phyloP scores from a whole-genome alignment of 2,888 invertebrate genomes.

The Chouioia cunea region DNA sequence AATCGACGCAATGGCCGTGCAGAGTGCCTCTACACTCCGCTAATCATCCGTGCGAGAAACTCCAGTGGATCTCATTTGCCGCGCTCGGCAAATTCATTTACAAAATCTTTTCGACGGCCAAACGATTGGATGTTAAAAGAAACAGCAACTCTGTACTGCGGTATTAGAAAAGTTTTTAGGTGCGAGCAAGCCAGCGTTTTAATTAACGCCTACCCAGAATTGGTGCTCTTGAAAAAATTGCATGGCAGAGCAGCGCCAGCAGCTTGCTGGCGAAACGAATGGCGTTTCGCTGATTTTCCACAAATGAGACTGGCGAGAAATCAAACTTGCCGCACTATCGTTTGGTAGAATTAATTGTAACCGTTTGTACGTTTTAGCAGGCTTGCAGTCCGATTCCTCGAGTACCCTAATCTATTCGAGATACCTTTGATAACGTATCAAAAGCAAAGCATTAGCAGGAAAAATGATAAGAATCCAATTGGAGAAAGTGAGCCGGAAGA shows the following conservation, averaged over 20 bases:
- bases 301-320: too few species aligned
- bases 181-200: neutral
- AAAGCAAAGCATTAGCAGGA: too few species aligned
- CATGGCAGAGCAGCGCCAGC: too few species aligned
- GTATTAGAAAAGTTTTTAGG: constrained; percentile 40
- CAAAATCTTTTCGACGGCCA: constrained; percentile 1
- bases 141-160: constrained; percentile 10
- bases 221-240: neutral
- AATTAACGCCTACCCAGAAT: constrained; percentile 27
- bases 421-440: too few species aligned
- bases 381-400: too few species aligned
- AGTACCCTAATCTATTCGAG: too few species aligned
- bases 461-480: too few species aligned
- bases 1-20: neutral
- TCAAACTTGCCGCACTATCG: too few species aligned
- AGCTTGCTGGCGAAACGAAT: too few species aligned
- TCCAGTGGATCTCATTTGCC: constrained; percentile 31
- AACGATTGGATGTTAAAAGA: constrained; percentile 38
- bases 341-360: too few species aligned
- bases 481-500: neutral
- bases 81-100: constrained; percentile 34
- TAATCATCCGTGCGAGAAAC: neutral
- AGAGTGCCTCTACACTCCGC: neutral
- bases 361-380: too few species aligned
- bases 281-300: too few species aligned